Conservation (phyloP, 2,888 invertebrate genomes). For the Halictus quadricinctus region DNA sequence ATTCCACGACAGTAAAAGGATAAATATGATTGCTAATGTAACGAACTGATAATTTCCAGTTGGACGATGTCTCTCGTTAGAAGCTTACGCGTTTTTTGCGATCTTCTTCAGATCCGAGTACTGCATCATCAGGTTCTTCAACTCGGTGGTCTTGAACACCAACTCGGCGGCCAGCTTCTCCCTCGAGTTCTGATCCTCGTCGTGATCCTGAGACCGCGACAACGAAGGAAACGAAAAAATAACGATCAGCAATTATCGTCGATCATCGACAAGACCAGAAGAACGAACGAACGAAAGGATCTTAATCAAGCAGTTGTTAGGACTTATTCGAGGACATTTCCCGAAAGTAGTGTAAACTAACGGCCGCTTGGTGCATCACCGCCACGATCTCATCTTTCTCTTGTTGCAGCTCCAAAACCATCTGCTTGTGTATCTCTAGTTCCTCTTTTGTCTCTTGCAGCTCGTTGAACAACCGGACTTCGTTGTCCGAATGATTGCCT, state of each 20-base stretch:
- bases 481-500: conserved; percentile 78
- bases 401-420: conserved; percentile 81
- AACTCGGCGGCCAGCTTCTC: conserved; percentile 84
- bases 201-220: conserved; percentile 75
- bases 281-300: conserved; percentile 34
- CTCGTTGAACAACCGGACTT: conserved; percentile 84
- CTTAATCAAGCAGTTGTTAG: conserved; percentile 47
- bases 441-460: conserved; percentile 81
- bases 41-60: neutral
- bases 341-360: conserved; percentile 77
- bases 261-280: neutral
- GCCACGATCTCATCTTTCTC: conserved; percentile 84
- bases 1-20: neutral
- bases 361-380: conserved; percentile 83
- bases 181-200: conserved; percentile 82
- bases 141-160: conserved; percentile 82
- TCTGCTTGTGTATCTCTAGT: conserved; percentile 81
- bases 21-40: neutral
- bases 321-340: conserved; percentile 55
- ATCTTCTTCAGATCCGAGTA: conserved; percentile 64
- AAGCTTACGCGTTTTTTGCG: conserved; percentile 66
- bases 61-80: neutral
- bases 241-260: conserved; percentile 30
- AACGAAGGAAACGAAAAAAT: neutral
- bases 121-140: conserved; percentile 65